Conservation (phyloP, 2,113 vertebrate genomes). For the Morone chrysops region DNA sequence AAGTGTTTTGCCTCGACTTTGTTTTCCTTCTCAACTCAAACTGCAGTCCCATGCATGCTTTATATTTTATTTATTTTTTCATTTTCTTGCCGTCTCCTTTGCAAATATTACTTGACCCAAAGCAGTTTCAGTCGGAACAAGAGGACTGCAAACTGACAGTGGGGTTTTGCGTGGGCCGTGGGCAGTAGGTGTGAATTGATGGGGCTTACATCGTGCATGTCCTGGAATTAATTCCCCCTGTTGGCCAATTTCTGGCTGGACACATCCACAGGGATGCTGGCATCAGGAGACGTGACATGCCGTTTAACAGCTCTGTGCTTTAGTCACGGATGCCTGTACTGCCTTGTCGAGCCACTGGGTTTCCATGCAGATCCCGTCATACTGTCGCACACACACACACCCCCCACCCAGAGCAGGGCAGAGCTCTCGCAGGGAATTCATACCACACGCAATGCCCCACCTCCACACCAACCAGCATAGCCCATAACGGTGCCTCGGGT, state of each 20-base stretch:
- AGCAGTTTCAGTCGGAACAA: background rate
- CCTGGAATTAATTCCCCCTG: slow-evolving; percentile 63
- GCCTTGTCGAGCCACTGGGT: slow-evolving; percentile 32
- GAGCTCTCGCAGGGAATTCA: slow-evolving; percentile 19
- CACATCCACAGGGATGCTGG: slow-evolving; percentile 41
- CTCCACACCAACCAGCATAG: slow-evolving; percentile 17
- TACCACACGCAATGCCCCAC: slow-evolving; percentile 10
- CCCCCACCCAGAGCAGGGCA: background rate
- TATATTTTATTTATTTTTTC: background rate
- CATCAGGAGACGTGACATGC: slow-evolving; percentile 56
- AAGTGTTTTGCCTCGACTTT: background rate
- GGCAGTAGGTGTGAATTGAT: slow-evolving; percentile 54
- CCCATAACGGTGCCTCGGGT: slow-evolving; percentile 23
- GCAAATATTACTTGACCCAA: background rate
- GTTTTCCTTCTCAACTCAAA: background rate
- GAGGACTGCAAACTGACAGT: background rate
- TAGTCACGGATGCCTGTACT: slow-evolving; percentile 38
- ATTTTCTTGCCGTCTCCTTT: background rate
- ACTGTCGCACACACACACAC: background rate
- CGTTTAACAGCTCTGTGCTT: slow-evolving; percentile 49
- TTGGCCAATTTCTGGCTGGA: slow-evolving; percentile 34
- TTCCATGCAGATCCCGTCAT: slow-evolving; percentile 20
- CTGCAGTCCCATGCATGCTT: background rate
- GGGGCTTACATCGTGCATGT: slow-evolving; percentile 43
- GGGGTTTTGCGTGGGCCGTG: background rate